Evolutionary conservation across 1,140 invertebrate genomes (phyloP), one percentile per base, ranked within the genome.

Genomic region (Zaprionus camerounensis): DNA sequence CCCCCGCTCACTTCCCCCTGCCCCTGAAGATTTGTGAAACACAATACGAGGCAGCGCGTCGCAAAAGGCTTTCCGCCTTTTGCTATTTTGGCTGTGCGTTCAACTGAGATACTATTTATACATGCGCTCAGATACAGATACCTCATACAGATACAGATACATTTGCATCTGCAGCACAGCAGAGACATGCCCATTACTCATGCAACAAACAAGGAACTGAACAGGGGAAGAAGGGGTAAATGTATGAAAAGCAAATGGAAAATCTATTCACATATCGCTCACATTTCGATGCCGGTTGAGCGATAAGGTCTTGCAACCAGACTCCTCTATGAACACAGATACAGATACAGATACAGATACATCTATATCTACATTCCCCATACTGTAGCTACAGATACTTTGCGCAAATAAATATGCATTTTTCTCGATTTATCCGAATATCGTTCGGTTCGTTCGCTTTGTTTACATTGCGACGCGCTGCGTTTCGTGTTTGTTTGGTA

Each of bases 51-150:
- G 61, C 31, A 22, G 38, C 59, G 26, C 24, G 56, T 44, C 22
- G 71, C 56, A 61, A 55, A 70, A 63, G 59, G 41, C 73, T 76
- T 49, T 28, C 36, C 57, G 61, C 55, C 69, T 72, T 80, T 73
- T 87, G 84, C 85, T 88, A 90, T 88, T 88, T 88, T 81, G 79
- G 81, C 78, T 81, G 84, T 78, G 84, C 84, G 84, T 88, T 88
- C 85, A 76, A 90, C 85, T 88, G 84, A 88, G 88, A 84, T 90
- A 90, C 84, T 88, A 88, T 88, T 88, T 88, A 88, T 87, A 87
- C 77, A 87, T 88, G 83, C 84, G 86, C 74, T 59, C 76, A 84
- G 83, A 87, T 78, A 74, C 53, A 80, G 74, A 69, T 71, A 72
- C 49, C 41, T 11, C 31, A 36, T 58, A 71, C 72, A 81, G 81